Evolutionary conservation across 1,140 invertebrate genomes (phyloP), one percentile per base, ranked within the genome.

Genomic region (Pogonognathellus flavescens): DNA sequence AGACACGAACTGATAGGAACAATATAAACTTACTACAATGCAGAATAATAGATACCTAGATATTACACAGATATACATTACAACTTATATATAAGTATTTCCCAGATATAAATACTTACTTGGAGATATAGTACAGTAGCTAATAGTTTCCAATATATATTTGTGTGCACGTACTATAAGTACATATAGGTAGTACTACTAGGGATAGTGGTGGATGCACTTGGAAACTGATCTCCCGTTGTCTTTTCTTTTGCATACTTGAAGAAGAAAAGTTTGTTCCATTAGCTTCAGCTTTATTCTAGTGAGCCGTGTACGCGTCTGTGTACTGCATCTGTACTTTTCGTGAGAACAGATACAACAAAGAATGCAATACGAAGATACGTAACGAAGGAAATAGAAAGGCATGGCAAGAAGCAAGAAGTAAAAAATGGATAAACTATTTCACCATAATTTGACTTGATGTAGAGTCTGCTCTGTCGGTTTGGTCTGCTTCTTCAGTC

Each of bases 361-460:
- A 76, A 76, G 70, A 76, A 76, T 41, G 70, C 70, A 76, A 49
- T 76, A 76, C 70, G 41, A 49, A 50, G n/a, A 76, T 11, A 31
- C 16, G 16, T 18, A 72, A 49, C 8, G 16, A 55, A 55, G 53
- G 60, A 22, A 66, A 66, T 20, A 20, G 59, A 20, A 60, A 60
- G 59, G 22, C 59, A 60, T 18, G 59, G 62, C 31, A 25, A 14
- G 6, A 22, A 62, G 59, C 59, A 70, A 70, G 70, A 76, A 76
- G 70, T 76, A 76, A 76, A 76, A 76, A 76, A 76, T 76, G 70
- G 70, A 76, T 76, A 76, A 76, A 76, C 70, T 76, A 81, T 81
- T 81, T 81, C 80, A 81, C 80, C 80, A 81, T 81, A 81, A 81
- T 81, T 81, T 81, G 80, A 81, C 80, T 81, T 53, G 50, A 81